phyloP scores from a whole-genome alignment of 1,140 invertebrate species.

The Atta colombica region DNA sequence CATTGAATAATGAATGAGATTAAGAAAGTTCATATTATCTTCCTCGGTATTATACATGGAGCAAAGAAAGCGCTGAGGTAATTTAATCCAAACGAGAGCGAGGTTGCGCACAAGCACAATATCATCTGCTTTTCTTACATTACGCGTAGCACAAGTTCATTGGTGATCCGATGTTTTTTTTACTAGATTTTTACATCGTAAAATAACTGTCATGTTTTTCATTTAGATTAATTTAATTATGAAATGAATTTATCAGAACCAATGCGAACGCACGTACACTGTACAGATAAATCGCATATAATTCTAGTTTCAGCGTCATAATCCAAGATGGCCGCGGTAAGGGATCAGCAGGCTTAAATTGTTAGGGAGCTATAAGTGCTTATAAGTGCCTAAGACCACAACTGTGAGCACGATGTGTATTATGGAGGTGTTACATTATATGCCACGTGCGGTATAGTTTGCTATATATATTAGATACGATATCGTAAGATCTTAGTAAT shows the following conservation, averaged over 20 bases:
- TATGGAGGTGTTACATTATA: conserved; percentile 13
- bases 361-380: conserved; percentile 47
- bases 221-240: conserved; percentile 7
- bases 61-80: conserved; percentile 49
- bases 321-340: conserved; percentile 21
- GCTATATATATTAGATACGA: background rate
- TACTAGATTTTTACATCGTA: background rate
- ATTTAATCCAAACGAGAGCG: conserved; percentile 40
- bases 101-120: background rate
- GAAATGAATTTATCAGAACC: background rate
- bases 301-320: conserved; percentile 19
- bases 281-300: conserved; percentile 18
- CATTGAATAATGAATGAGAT: conserved; percentile 58
- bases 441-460: background rate
- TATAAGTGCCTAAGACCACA: conserved; percentile 32
- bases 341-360: conserved; percentile 42
- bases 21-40: conserved; percentile 60
- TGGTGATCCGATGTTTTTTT: background rate
- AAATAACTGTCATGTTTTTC: background rate
- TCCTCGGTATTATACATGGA: conserved; percentile 31
- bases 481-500: background rate
- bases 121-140: conserved; percentile 9
- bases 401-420: conserved; percentile 10
- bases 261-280: background rate
- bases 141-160: background rate